Base-by-base conservation (phyloP, 2,797 vertebrate genomes). In the Artibeus jamaicensis region DNA sequence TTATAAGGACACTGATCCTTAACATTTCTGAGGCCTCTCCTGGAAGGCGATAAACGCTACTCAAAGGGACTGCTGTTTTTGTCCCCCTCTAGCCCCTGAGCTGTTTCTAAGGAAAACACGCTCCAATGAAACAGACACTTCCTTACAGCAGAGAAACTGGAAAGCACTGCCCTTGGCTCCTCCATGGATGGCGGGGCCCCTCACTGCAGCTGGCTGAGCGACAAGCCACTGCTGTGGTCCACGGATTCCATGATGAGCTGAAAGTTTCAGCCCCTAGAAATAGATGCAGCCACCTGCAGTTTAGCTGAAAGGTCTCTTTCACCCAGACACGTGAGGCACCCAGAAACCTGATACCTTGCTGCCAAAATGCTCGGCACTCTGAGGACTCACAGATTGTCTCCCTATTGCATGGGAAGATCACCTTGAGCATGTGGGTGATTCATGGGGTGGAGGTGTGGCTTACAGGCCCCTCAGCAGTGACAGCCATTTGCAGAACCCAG, bases 151-250 rank as follows among this genome's bases (percentile, higher is more conserved):
- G 18, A 55, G 34, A 9, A 65, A 24, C 24, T 39, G 46, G 21
- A 24, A 15, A 67, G 4, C 67, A 3, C 26, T 32, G 16, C 21
- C 15, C 3, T 6, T 39, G 53, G 68, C 22, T 42, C 12, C 19
- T 57, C 50, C 16, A 0, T 0, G 0, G 16, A 10, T 11, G 11
- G 21, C 3, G 5, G 34, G 73, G 4, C 21, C 39, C n/a, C 24
- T 37, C 15, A 5, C 50, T 34, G 15, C 5, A 8, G 9, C 18
- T 42, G 85, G 67, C 24, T 50, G 86, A 62, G 81, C 0, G 0
- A 3, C 3, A 8, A 34, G 67, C 88, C 1, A 1, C 29, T 34
- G 24, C 18, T 9, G 32, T 39, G 67, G 19, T 15, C 32, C 68
- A 10, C 3, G 37, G 74, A 62, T 82, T 78, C 67, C 46, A 53